Percentiles rank a stretch among this genome's conserved stretches.
Evolutionary conservation across 2,888 invertebrate genomes (phyloP).

Genomic region (Pyrgus malvae): DNA sequence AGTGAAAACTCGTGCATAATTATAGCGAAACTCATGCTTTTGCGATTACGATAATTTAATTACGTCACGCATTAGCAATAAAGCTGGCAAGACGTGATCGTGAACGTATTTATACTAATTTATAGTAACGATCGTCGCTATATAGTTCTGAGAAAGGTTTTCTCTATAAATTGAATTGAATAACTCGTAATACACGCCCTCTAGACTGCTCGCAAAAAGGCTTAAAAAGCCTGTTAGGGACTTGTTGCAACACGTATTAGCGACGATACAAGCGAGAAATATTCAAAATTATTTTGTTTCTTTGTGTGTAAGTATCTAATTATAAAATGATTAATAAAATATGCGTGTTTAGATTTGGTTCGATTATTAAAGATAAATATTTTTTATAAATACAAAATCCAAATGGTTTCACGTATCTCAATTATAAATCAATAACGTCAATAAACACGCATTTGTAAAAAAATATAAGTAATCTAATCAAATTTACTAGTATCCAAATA

Average conservation of each 20-base stretch:
- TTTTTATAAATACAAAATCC: no score
- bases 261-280: conserved; percentile 6
- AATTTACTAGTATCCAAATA: no score
- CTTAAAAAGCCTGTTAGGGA: conserved; percentile 8
- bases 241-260: conserved; percentile 11
- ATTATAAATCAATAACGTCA: no score
- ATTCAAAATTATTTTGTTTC: background rate
- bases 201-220: conserved; percentile 20
- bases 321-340: no score
- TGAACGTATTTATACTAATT: conserved; percentile 16
- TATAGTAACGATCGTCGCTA: conserved; percentile 8
- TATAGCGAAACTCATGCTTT: conserved; percentile 2
- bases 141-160: conserved; percentile 22
- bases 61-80: conserved; percentile 21
- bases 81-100: conserved; percentile 17
- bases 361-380: no score
- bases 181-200: conserved; percentile 23
- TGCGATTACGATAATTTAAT: conserved; percentile 17
- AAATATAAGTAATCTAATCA: no score
- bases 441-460: no score
- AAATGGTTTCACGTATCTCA: no score
- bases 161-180: conserved; percentile 26
- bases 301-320: no score
- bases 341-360: no score
- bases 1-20: background rate